A percentile compares a stretch with the other conserved stretches of the same genome.
Evolutionary conservation across 2,888 invertebrate species (phyloP).

Genomic region (Machimus rusticus): DNA sequence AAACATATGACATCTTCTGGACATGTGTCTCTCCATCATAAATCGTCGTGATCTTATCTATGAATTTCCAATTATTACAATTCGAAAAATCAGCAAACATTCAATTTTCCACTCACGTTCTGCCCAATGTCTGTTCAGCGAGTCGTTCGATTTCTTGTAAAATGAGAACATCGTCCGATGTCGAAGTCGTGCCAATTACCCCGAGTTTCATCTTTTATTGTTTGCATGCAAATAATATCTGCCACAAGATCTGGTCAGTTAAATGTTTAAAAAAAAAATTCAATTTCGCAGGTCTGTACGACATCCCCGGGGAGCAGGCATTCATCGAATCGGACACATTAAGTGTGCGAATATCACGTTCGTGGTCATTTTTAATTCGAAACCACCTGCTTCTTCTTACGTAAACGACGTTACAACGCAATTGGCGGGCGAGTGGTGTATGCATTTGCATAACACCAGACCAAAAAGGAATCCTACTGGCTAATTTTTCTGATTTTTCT

Average conservation of each 20-base stretch:
- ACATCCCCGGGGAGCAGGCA: background rate
- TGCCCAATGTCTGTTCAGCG: background rate
- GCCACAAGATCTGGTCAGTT: background rate
- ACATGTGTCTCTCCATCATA: background rate
- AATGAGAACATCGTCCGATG: background rate
- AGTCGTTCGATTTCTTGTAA: background rate
- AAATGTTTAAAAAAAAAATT: background rate
- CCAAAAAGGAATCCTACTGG: background rate
- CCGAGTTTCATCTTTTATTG: background rate
- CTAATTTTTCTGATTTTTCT: background rate
- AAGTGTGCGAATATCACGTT: conserved; percentile 3
- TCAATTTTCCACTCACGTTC: background rate
- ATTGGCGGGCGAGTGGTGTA: conserved; percentile 4
- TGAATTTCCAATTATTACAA: background rate
- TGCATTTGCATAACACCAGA: background rate
- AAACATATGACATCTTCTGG: no score
- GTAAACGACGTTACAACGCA: background rate
- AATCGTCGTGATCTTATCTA: background rate
- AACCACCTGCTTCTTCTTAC: background rate
- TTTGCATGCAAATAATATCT: background rate
- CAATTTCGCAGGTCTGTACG: background rate
- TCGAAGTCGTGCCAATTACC: background rate
- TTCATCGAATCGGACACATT: background rate
- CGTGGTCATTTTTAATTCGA: conserved; percentile 13
- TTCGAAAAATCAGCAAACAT: background rate